Conservation (phyloP, 2,888 invertebrate genomes). For the Cephus pygmeus region DNA sequence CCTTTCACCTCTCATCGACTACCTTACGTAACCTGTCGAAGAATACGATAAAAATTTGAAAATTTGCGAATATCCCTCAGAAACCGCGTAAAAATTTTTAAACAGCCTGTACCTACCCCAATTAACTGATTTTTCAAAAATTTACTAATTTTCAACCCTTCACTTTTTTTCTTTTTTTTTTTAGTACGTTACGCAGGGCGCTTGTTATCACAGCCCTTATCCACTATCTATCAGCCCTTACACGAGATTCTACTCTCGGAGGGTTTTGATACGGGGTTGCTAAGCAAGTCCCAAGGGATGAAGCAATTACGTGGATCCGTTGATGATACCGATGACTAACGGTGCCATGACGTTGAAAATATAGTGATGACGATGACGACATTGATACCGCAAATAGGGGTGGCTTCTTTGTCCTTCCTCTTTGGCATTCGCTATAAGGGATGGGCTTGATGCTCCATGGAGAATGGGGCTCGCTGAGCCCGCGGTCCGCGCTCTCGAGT, state of each 20-base stretch:
- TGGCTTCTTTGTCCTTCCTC: constrained; percentile 14
- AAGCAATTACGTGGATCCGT: constrained; percentile 48
- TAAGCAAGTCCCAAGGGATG: constrained; percentile 34
- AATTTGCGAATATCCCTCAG: not conserved
- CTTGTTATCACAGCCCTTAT: constrained; percentile 24
- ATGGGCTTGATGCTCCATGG: not conserved
- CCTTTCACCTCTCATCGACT: constrained; percentile 16
- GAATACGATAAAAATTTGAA: not conserved
- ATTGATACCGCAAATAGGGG: constrained; percentile 32
- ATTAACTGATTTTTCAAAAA: not conserved
- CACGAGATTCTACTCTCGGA: not conserved
- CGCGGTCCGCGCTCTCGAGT: not conserved
- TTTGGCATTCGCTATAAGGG: constrained; percentile 4
- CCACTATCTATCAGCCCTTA: constrained; percentile 15
- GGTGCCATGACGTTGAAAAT: constrained; percentile 17
- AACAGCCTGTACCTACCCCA: not conserved
- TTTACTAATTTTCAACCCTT: not conserved
- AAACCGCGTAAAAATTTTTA: not conserved
- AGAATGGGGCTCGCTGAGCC: not conserved
- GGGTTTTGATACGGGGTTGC: constrained; percentile 17
- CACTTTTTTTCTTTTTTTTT: not conserved
- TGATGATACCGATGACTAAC: constrained; percentile 36
- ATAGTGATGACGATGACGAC: constrained; percentile 29
- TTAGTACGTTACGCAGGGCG: constrained; percentile 13
- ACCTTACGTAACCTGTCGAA: not conserved